Percentiles rank a stretch among this genome's conserved stretches.
Conservation (phyloP, 2,888 invertebrate genomes). For the Gymnocheta viridis region DNA sequence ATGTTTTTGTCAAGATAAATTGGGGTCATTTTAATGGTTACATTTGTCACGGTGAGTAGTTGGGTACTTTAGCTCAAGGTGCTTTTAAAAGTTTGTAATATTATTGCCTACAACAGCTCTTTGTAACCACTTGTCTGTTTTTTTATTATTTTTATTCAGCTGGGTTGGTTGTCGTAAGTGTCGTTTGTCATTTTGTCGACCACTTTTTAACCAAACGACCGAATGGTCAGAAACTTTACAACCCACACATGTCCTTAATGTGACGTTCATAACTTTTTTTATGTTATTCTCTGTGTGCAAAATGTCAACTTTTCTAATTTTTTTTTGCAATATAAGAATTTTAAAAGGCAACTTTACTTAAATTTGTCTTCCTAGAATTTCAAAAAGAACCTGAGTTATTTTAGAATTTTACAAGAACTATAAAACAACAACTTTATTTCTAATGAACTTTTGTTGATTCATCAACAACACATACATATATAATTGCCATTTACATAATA, state of each 20-base stretch:
- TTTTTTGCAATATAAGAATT: neutral
- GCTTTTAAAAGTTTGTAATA: constrained; percentile 72
- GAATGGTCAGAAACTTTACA: constrained; percentile 56
- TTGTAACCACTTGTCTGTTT: constrained; percentile 75
- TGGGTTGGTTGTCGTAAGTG: constrained; percentile 24
- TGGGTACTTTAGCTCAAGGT: constrained; percentile 71
- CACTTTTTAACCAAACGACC: constrained; percentile 73
- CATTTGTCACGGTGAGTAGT: constrained; percentile 65
- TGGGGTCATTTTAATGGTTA: constrained; percentile 78
- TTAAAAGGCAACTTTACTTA: neutral
- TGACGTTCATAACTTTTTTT: constrained; percentile 64
- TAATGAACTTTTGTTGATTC: no score
- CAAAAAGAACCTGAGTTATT: neutral
- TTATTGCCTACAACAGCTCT: constrained; percentile 73
- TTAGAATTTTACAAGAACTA: neutral
- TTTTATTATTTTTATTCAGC: constrained; percentile 1
- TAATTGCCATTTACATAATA: no score
- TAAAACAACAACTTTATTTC: neutral
- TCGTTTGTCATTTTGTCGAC: constrained; percentile 71
- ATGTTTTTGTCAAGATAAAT: constrained; percentile 78
- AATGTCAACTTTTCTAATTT: constrained; percentile 52
- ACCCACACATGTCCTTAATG: constrained; percentile 80
- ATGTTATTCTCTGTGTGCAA: constrained; percentile 13
- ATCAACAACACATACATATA: neutral
- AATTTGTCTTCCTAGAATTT: neutral